These are phyloP conservation scores for Heterochromis multidens DNA, from an alignment of 2,113 vertebrate species.

Conservation along the genomic window DNA sequence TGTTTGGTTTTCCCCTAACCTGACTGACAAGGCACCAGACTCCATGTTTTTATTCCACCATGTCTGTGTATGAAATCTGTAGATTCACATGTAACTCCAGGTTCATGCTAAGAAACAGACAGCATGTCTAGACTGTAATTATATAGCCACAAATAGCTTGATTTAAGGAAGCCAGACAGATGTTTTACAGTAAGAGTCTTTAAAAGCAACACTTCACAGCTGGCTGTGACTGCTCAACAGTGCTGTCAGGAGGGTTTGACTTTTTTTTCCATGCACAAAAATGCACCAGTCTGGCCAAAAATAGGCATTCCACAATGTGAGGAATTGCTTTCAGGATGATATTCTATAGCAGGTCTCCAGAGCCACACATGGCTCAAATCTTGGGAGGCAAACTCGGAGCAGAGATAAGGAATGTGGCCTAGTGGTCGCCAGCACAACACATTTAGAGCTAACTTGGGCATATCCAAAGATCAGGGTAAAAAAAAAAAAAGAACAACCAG, in stretches of 20 bases:
- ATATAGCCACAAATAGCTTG: conserved; percentile 59
- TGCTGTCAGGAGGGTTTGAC: conserved; percentile 23
- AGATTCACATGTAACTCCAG: conserved; percentile 33
- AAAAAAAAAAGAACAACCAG: not conserved
- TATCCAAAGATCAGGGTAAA: conserved; percentile 4
- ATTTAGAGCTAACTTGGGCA: not conserved
- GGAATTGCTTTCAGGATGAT: conserved; percentile 56
- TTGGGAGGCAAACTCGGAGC: conserved; percentile 33
- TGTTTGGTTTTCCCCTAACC: not conserved
- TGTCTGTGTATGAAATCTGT: conserved; percentile 16
- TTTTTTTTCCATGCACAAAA: conserved; percentile 46
- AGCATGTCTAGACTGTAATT: conserved; percentile 69
- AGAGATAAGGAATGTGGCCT: conserved; percentile 32
- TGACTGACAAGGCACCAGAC: conserved; percentile 25
- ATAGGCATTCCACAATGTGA: conserved; percentile 54
- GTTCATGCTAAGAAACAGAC: conserved; percentile 43
- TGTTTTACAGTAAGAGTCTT: conserved; percentile 53
- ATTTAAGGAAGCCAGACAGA: conserved; percentile 63
- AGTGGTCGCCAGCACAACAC: not conserved
- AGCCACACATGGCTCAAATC: conserved; percentile 40
- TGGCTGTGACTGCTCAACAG: conserved; percentile 40
- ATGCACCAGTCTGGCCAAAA: conserved; percentile 54
- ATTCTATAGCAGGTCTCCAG: conserved; percentile 49
- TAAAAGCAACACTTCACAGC: conserved; percentile 55
- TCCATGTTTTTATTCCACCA: not conserved